Base-by-base conservation (phyloP, 2,888 invertebrate species). In the Acleris emargana region DNA sequence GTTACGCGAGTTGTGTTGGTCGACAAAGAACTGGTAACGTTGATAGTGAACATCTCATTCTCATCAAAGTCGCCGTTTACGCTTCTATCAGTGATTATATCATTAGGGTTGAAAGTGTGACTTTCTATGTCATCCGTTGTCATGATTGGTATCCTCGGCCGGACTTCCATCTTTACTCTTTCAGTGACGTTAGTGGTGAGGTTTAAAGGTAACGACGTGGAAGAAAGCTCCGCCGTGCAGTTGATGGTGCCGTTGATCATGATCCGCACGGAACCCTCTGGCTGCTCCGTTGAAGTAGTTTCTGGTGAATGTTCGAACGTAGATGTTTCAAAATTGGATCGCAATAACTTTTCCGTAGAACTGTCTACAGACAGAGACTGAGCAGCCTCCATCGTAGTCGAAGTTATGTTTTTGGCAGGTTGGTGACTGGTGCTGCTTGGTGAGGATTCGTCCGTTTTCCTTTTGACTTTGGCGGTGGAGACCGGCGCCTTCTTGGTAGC, bases 21-120 rank as follows among this genome's bases (percentile, higher is more conserved):
- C 25, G 84, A 83, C 50, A 93, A 76, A 47, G 93, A 91, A 73
- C 94, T 93, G 3, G 94, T 94, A 11, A 94, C 94, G 72, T 94
- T 94, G 69, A 94, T 93, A 57, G 93, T 91, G 67, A 93, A 92
- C 25, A 90, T 88, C 72, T 94, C 93, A 69, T 92, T 90, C 20
- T 93, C 93, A 67, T 89, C 89, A 58, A 85, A 88, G n/a, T 73
- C 82, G n/a, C 76, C 84, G 55, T 81, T 76, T 0, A 82, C 73
- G 58, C 73, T 83, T 69, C 85, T 78, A 57, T 91, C 87, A 1
- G 91, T 91, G 43, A 91, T 91, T 11, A 92, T 88, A 45, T 91
- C 91, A 51, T 82, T 81, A 3, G 89, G 81, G 22, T 86, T 80
- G 69, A 83, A 86, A 0, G 89, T 87, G 50, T 87, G 84, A 3